Evolutionary conservation across 2,888 invertebrate species (phyloP).

Genomic region (Kryphioiulus occultus): DNA sequence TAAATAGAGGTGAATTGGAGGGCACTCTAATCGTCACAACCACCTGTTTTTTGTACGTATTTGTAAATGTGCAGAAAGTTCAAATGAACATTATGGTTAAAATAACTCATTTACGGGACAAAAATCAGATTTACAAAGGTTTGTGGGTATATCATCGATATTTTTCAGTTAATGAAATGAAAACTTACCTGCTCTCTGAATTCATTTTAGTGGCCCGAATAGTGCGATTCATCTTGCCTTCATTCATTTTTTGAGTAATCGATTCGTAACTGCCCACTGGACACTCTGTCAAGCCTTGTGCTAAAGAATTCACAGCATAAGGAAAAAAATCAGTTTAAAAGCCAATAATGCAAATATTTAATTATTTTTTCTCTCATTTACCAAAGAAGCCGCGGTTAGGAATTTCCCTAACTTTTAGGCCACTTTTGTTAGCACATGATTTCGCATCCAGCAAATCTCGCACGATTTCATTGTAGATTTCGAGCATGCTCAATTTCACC

Average conservation of each 20-base stretch:
- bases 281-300: slow-evolving; percentile 64
- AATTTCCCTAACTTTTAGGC: slow-evolving; percentile 67
- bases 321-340: background rate
- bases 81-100: no score
- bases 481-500: slow-evolving; percentile 68
- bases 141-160: no score
- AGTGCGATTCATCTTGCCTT: slow-evolving; percentile 67
- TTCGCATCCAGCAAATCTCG: slow-evolving; percentile 65
- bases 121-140: no score
- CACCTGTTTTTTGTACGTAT: no score
- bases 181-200: slow-evolving; percentile 65
- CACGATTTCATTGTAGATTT: slow-evolving; percentile 69
- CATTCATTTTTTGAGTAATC: slow-evolving; percentile 66
- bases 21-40: no score
- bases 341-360: background rate
- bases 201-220: slow-evolving; percentile 70
- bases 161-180: no score
- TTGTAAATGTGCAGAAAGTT: no score
- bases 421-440: slow-evolving; percentile 60
- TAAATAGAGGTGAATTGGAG: no score
- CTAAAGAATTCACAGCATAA: slow-evolving; percentile 58
- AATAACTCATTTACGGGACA: no score
- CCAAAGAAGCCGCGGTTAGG: slow-evolving; percentile 69
- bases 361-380: slow-evolving; percentile 57
- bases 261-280: slow-evolving; percentile 65